A percentile compares a stretch with the other conserved stretches of the same genome.
phyloP scores from a whole-genome alignment of 2,888 invertebrate species.

The Malthinus seriepunctatus region DNA sequence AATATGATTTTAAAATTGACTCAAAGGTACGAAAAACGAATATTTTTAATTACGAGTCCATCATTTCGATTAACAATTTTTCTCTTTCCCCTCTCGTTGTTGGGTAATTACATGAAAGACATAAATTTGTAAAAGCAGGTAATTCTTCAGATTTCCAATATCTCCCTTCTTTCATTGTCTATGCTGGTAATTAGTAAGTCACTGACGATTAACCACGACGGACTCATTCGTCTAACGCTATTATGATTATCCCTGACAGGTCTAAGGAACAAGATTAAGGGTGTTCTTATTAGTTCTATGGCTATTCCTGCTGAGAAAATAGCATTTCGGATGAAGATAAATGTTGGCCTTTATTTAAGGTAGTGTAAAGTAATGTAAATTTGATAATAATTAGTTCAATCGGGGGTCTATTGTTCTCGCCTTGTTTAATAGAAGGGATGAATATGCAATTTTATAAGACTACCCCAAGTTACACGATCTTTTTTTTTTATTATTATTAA shows the following conservation, averaged over 20 bases:
- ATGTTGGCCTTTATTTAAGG: neutral
- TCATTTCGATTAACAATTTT: no score
- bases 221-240: slow-evolving; percentile 55
- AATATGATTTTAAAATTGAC: no score
- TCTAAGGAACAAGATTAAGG: slow-evolving; percentile 42
- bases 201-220: slow-evolving; percentile 55
- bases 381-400: slow-evolving; percentile 5
- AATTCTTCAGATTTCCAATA: slow-evolving; percentile 24
- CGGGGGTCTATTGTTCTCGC: neutral
- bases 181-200: slow-evolving; percentile 53
- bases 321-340: slow-evolving; percentile 14
- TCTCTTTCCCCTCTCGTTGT: no score
- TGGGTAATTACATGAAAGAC: neutral
- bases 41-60: no score
- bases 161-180: slow-evolving; percentile 28
- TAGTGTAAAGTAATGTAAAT: slow-evolving; percentile 4
- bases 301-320: slow-evolving; percentile 34
- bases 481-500: neutral
- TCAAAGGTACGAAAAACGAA: no score
- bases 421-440: no score
- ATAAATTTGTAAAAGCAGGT: slow-evolving; percentile 18
- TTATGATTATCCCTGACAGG: slow-evolving; percentile 56
- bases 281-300: slow-evolving; percentile 40
- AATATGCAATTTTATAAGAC: no score
- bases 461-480: no score